Evolutionary conservation across 1,140 invertebrate genomes (phyloP), one percentile per base, ranked within the genome.

Genomic region (Ptiloglossa arizonensis): DNA sequence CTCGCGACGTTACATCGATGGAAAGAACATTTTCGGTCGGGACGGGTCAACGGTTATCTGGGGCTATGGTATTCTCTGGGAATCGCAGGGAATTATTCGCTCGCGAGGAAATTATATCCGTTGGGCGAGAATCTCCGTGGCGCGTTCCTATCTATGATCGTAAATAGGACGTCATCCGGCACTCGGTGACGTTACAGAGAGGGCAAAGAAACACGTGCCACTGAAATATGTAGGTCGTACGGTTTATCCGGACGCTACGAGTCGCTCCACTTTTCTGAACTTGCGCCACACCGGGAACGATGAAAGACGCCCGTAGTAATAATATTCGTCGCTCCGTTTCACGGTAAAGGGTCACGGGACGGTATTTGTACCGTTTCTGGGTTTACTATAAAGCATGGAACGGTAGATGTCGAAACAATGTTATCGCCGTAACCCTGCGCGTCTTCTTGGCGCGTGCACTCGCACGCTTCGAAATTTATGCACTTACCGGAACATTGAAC

Each of bases 201-300:
- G 38, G 22, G 46, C 46, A 73, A 64, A 73, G 70, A 54, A 73
- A 63, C 70, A 64, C 32, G 46, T 73, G 59, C 32, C 54, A 41
- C 46, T 73, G 70, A 73, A 73, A 73, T 66, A 73, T 73, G 70
- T 73, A 54, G 70, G 70, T 73, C 59, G 70, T 17, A 41, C 70
- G 70, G 48, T 64, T 73, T 73, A 73, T 64, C 57, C 70, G 48
- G n/a, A 64, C 54, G 52, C 22, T 24, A 44, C 29, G 60, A 44
- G n/a, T 22, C 56, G 69, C 15, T 52, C 32, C 46, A 66, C 60
- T 73, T 73, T 73, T 73, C 70, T 22, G 27, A 52, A 64, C 70
- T 54, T 52, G 46, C 70, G 41, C 32, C 46, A 73, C 70, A 73
- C 46, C 41, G 11, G 22, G 32, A 38, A 52, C 59, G 46, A 73